A percentile compares a stretch with the other conserved stretches of the same genome.
phyloP scores from a whole-genome alignment of 2,113 vertebrate genomes.

The Pundamilia nyererei region DNA sequence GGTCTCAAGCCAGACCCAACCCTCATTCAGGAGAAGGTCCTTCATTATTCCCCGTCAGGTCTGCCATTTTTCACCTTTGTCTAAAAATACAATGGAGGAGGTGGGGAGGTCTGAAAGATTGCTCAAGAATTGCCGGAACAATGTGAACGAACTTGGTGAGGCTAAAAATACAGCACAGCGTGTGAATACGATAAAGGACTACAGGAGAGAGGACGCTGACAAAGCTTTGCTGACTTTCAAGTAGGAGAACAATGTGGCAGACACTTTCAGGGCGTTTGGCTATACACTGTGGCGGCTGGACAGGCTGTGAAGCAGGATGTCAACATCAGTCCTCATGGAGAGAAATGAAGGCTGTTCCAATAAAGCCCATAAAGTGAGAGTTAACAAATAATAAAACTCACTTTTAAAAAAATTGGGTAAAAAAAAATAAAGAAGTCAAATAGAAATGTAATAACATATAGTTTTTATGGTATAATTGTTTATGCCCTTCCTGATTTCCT shows the following conservation, averaged over 20 bases:
- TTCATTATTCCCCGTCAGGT: constrained; percentile 52
- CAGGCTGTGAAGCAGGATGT: constrained; percentile 69
- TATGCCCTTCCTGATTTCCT: background rate
- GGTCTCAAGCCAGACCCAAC: constrained; percentile 10
- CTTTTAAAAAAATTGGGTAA: background rate
- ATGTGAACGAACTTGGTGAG: constrained; percentile 46
- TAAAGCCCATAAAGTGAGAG: background rate
- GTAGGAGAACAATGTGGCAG: constrained; percentile 69
- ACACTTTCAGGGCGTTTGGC: constrained; percentile 67
- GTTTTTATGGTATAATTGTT: background rate
- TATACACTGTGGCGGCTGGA: constrained; percentile 60
- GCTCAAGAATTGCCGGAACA: constrained; percentile 75
- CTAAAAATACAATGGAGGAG: constrained; percentile 71
- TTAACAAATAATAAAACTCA: background rate
- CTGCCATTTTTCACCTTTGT: constrained; percentile 67
- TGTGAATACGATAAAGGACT: constrained; percentile 73
- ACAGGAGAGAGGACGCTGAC: constrained; percentile 62
- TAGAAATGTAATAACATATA: background rate
- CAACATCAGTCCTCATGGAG: constrained; percentile 50
- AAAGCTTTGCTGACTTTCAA: constrained; percentile 70
- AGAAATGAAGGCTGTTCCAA: constrained; percentile 27
- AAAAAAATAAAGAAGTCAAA: background rate
- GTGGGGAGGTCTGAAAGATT: constrained; percentile 57
- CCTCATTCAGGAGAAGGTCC: constrained; percentile 45
- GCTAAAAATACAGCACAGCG: constrained; percentile 70